These are phyloP conservation scores for Phenganax marumi DNA, from an alignment of 92 coral and sea anemone genomes.

Conservation along the genomic window DNA sequence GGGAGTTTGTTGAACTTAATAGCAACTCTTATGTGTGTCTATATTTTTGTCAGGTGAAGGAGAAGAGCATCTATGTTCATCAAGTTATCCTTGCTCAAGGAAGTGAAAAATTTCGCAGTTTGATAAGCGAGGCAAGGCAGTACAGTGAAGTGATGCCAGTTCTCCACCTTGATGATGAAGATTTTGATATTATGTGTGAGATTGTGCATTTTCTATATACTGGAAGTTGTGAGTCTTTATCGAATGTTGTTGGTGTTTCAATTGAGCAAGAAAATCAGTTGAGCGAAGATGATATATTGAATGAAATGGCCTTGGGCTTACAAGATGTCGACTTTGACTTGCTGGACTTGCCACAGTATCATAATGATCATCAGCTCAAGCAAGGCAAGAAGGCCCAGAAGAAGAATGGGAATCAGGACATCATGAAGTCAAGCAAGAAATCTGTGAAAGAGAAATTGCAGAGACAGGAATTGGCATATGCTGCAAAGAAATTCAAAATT, in stretches of 20 bases:
- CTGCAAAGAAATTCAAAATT: conserved; percentile 26
- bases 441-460: background rate
- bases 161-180: conserved; percentile 18
- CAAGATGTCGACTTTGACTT: conserved; percentile 21
- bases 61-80: conserved; percentile 63
- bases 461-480: conserved; percentile 24
- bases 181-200: conserved; percentile 13
- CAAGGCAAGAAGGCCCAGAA: background rate
- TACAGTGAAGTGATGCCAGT: conserved; percentile 37
- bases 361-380: background rate
- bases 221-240: conserved; percentile 16
- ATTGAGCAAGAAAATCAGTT: background rate
- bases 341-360: conserved; percentile 4
- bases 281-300: background rate
- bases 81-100: conserved; percentile 73
- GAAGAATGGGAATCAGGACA: background rate
- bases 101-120: conserved; percentile 63
- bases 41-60: conserved; percentile 56
- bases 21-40: too few species aligned
- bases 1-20: too few species aligned
- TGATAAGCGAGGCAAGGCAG: conserved; percentile 53
- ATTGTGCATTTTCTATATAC: conserved; percentile 28
- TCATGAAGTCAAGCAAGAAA: background rate
- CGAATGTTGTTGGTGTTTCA: too few species aligned
- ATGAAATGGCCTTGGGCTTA: conserved; percentile 22